phyloP scores from a whole-genome alignment of 1,140 invertebrate genomes.

The Copidosoma floridanum region DNA sequence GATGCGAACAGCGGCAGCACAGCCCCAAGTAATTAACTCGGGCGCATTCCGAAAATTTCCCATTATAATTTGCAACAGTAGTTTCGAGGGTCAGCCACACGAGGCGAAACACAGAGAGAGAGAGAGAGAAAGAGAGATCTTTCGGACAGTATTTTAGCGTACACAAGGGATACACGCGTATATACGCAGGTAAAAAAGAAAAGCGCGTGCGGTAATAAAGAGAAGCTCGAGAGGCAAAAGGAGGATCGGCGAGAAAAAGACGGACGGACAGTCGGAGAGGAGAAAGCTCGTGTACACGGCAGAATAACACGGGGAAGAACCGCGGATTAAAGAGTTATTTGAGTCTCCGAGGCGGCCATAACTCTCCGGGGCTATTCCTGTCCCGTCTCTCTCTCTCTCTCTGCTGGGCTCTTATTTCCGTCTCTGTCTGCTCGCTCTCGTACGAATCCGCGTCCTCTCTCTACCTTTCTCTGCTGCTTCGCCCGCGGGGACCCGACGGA shows the following conservation, averaged over 20 bases:
- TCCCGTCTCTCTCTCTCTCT: constrained; percentile 25
- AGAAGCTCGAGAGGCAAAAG: too few relatives aligned
- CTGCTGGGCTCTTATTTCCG: too few relatives aligned
- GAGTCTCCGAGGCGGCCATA: constrained; percentile 56
- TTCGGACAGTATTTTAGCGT: not conserved
- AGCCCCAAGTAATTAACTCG: constrained; percentile 8
- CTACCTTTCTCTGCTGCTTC: not conserved
- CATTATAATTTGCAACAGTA: constrained; percentile 23
- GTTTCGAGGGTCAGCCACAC: constrained; percentile 21
- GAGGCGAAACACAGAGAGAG: not conserved
- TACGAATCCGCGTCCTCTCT: constrained; percentile 27
- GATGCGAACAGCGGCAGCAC: not conserved
- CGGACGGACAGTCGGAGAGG: not conserved
- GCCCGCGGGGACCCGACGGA: constrained; percentile 36
- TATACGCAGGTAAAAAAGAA: constrained; percentile 5
- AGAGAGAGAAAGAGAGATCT: not conserved
- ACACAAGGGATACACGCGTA: too few relatives aligned
- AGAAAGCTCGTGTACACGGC: too few relatives aligned
- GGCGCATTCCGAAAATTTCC: constrained; percentile 11
- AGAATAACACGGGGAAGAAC: constrained; percentile 3
- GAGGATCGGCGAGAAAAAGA: constrained; percentile 6
- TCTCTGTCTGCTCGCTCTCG: constrained; percentile 5
- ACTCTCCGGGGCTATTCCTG: constrained; percentile 55
- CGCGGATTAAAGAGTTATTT: constrained; percentile 59
- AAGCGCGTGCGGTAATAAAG: constrained; percentile 9